A percentile compares a stretch with the other conserved stretches of the same genome.
phyloP scores from a whole-genome alignment of 1,140 invertebrate species.

The Pogonognathellus flavescens region DNA sequence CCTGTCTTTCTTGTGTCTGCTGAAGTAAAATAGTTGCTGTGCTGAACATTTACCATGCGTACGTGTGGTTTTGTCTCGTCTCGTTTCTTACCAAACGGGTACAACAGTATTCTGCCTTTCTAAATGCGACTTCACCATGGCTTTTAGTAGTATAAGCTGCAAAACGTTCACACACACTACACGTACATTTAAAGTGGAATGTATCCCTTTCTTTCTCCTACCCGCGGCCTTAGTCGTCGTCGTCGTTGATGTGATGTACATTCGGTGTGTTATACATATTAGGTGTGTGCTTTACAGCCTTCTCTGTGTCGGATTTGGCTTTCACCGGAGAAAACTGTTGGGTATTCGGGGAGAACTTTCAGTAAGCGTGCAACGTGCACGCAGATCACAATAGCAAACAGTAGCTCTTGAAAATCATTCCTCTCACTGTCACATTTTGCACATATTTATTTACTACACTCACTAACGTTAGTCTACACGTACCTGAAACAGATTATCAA shows the following conservation, averaged over 20 bases:
- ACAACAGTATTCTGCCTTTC: background rate
- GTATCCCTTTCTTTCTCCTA: constrained; percentile 18
- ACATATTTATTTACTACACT: too few species aligned
- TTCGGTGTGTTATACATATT: background rate
- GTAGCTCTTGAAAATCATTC: background rate
- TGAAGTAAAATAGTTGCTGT: background rate
- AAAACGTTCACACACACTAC: too few species aligned
- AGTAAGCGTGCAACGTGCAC: constrained; percentile 44
- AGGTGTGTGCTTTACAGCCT: background rate
- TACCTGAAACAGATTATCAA: constrained; percentile 20
- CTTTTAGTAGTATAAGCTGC: too few species aligned
- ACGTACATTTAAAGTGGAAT: background rate
- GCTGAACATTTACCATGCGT: background rate
- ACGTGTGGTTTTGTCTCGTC: constrained; percentile 15
- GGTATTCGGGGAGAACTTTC: constrained; percentile 11
- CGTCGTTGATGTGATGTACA: background rate
- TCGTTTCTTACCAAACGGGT: too few species aligned
- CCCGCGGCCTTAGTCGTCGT: too few species aligned
- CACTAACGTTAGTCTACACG: background rate
- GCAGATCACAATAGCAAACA: constrained; percentile 19
- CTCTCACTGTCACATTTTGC: too few species aligned
- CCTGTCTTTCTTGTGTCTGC: background rate
- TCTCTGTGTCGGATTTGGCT: background rate
- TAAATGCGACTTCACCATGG: background rate
- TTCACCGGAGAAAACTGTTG: background rate